Base-by-base conservation (phyloP, 2,888 invertebrate genomes). In the Perizoma affinitatum region DNA sequence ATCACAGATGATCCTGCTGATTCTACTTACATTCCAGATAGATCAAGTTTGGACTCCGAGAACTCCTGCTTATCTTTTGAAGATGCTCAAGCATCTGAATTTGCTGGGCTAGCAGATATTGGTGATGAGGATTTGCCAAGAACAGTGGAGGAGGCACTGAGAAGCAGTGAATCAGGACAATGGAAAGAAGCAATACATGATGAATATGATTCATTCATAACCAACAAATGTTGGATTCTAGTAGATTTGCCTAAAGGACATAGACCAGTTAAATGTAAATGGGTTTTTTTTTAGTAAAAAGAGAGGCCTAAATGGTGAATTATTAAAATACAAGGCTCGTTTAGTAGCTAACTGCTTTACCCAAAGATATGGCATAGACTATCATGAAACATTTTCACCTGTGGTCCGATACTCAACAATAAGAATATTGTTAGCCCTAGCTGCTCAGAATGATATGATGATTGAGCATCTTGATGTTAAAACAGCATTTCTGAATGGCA, bases 321-420 rank as follows among this genome's bases (percentile, higher is more conserved):
- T 38, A 7, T 5, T 54, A 7, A 38, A 40, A 33, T 54, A 33
- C 10, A 54, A 46, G 40, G 53, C 53, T 6, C 38, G 53, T 0
- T 10, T 54, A 9, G 53, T 54, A n/a, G 53, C 53, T 5, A 54
- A 54, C 38, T 45, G 53, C n/a, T 54, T 45, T n/a, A 54, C 53
- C 4, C 53, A 54, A 6, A 40, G 46, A 7, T 46, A 45, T 7
- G 53, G 53, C 2, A 54, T 54, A 11, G 46, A 54, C 6, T 54
- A 54, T 8, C 3, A 45, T 9, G 53, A 54, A 46, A 54, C 53
- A n/a, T 54, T 40, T 8, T 22, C 53, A 4, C 40, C 45, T 11
- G 38, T 54, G n/a, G 54, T 45, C 1, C 11, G 46, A n/a, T 54
- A 46, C 9, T 54, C 54, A 9, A 54, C 34, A 34, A 54, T 41